Base-by-base conservation (phyloP, 2,797 vertebrate genomes). In the Heteromormyrus szaboi region DNA sequence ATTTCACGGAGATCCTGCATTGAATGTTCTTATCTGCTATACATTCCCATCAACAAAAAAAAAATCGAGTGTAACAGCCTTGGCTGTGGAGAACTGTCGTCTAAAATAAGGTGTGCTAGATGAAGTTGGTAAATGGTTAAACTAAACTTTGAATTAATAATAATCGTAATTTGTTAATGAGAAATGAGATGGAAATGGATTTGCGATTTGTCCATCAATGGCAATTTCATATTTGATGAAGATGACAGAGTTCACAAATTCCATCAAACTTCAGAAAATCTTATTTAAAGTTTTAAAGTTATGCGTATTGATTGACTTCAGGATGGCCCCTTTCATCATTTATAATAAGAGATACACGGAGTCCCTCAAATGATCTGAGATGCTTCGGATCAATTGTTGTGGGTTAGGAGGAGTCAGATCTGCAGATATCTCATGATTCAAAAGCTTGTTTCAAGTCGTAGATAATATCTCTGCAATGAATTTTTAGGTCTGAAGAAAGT, bases 361-460 rank as follows among this genome's bases (percentile, higher is more conserved):
- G 44, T 88, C n/a, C 25, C 51, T 79, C 79, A 81, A 88, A 88
- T 56, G 22, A 88, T n/a, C 48, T 59, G 79, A 83, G n/a, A 84
- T 84, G 4, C 12, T 14, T 48, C 41, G 79, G 84, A 84, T 62
- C 54, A 29, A 44, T 11, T 46, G n/a, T 59, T 83, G 37, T 46
- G 46, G 37, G 17, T 5, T 14, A 88, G 54, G 44, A 56, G 79
- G 44, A 17, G 72, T 37, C 33, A 88, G 33, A 79, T 76, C 22
- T 76, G 46, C 22, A 9, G 7, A 37, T 76, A 68, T 81, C 12
- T 19, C 25, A 41, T 6, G 51, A 83, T 81, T 88, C 50, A 81
- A 56, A 83, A 33, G 33, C 65, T 2, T 37, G 48, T 76, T 88
- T 87, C 59, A 48, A 87, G 56, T 25, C 5, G 2, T 87, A n/a